Evolutionary conservation across 2,888 invertebrate genomes (phyloP).

Genomic region (Carpatolechia fugitivella): DNA sequence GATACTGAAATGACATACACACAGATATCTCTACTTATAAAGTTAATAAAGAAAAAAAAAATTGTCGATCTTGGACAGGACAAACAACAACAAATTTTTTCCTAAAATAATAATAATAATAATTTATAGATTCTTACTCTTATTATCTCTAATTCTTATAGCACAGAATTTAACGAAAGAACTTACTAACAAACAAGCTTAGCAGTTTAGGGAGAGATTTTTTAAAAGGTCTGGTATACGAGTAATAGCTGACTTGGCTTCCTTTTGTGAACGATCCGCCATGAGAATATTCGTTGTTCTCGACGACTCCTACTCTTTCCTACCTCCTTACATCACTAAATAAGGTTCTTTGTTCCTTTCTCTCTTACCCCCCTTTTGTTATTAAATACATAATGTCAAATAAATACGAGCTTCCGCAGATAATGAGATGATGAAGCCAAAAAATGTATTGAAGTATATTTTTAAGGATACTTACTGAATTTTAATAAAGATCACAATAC

Average conservation of each 20-base stretch:
- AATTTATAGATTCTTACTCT: too few relatives aligned
- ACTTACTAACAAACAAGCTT: too few relatives aligned
- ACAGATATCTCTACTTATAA: too few relatives aligned
- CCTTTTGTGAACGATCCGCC: constrained; percentile 46
- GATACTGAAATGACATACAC: too few relatives aligned
- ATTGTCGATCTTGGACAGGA: too few relatives aligned
- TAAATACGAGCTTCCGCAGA: constrained; percentile 23
- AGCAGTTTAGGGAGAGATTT: too few relatives aligned
- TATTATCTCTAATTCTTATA: too few relatives aligned
- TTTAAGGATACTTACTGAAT: constrained; percentile 15
- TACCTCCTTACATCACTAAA: constrained; percentile 43
- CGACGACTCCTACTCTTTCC: constrained; percentile 42
- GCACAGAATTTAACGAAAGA: too few relatives aligned
- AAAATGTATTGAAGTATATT: constrained; percentile 17
- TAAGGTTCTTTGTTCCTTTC: constrained; percentile 45
- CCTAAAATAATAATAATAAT: too few relatives aligned
- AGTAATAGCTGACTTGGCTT: constrained; percentile 28
- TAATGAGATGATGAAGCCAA: constrained; percentile 32
- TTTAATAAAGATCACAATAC: not conserved
- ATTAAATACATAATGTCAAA: constrained; percentile 40
- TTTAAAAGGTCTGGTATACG: constrained; percentile 27
- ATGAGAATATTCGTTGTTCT: constrained; percentile 59
- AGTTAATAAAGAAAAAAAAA: too few relatives aligned
- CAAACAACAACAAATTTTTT: too few relatives aligned
- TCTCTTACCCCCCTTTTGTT: constrained; percentile 45